Conservation (phyloP, 2,797 vertebrate genomes). For the Holocentrus rufus region DNA sequence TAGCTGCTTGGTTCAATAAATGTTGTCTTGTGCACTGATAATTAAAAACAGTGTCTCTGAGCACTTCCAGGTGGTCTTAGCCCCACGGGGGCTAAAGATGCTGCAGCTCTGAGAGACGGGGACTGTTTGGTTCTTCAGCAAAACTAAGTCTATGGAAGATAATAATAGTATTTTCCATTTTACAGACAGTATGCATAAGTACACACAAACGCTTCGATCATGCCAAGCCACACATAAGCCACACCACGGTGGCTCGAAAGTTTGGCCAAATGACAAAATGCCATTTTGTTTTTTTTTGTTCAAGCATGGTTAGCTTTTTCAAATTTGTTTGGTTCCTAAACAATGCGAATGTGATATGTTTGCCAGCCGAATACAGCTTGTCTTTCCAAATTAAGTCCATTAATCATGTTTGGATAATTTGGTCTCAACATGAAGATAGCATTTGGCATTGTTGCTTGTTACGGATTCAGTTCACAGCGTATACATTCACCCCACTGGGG, state of each 20-base stretch:
- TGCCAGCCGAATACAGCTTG: slow-evolving; percentile 37
- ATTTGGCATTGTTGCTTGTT: slow-evolving; percentile 27
- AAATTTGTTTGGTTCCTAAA: slow-evolving; percentile 56
- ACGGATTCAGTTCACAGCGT: slow-evolving; percentile 18
- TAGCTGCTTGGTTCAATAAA: slow-evolving; percentile 53
- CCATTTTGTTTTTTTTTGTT: slow-evolving; percentile 26
- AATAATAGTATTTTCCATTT: neutral
- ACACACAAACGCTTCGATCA: slow-evolving; percentile 37
- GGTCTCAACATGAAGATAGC: slow-evolving; percentile 11
- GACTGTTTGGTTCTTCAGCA: slow-evolving; percentile 13
- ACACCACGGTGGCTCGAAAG: slow-evolving; percentile 29
- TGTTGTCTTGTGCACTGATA: slow-evolving; percentile 43
- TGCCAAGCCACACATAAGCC: slow-evolving; percentile 29
- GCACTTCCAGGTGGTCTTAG: slow-evolving; percentile 15
- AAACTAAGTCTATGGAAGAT: too few species aligned
- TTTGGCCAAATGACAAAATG: slow-evolving; percentile 50
- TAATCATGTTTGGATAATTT: slow-evolving; percentile 47
- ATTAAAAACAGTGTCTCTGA: slow-evolving; percentile 39
- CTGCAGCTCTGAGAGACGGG: neutral
- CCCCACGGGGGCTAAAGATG: slow-evolving; percentile 10
- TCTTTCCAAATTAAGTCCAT: slow-evolving; percentile 46
- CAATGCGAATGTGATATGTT: slow-evolving; percentile 34
- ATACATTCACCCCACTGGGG: neutral
- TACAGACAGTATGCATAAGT: slow-evolving; percentile 10
- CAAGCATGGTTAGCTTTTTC: slow-evolving; percentile 10